A percentile compares a stretch with the other conserved stretches of the same genome.
These are phyloP conservation scores for Troilus luridus DNA, from an alignment of 2,888 invertebrate species.

Conservation along the genomic window DNA sequence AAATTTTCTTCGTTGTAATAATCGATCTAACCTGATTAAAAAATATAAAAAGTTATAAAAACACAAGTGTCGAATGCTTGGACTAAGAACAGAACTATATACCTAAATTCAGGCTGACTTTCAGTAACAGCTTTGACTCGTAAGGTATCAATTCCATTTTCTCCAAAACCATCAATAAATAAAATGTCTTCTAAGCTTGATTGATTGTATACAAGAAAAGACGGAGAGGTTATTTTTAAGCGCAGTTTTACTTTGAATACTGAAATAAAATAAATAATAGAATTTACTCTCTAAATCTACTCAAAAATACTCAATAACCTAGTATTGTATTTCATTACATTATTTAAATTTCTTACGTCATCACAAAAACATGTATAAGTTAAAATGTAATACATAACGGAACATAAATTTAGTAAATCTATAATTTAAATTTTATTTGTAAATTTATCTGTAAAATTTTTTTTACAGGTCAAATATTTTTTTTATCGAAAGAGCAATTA, in stretches of 20 bases:
- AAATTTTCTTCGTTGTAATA: conserved; percentile 70
- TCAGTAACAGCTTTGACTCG: conserved; percentile 69
- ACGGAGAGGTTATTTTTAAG: conserved; percentile 6
- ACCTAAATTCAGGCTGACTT: conserved; percentile 69
- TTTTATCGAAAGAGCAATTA: no score
- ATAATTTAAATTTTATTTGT: no score
- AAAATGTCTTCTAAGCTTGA: conserved; percentile 67
- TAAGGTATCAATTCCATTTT: conserved; percentile 67
- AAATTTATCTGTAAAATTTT: no score
- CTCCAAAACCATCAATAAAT: conserved; percentile 68
- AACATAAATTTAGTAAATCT: no score
- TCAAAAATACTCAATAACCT: no score
- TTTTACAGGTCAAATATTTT: no score
- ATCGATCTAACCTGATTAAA: conserved; percentile 68
- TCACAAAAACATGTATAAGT: no score
- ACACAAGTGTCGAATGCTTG: background rate
- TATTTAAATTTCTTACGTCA: no score
- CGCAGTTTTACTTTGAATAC: conserved; percentile 66
- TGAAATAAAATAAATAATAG: background rate
- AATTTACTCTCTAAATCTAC: no score
- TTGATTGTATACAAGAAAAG: conserved; percentile 66
- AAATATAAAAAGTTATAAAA: background rate
- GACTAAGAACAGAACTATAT: background rate
- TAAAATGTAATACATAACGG: no score
- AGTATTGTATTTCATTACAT: no score